Evolutionary conservation across 2,888 invertebrate genomes (phyloP).

Genomic region (Heliconius aoede): DNA sequence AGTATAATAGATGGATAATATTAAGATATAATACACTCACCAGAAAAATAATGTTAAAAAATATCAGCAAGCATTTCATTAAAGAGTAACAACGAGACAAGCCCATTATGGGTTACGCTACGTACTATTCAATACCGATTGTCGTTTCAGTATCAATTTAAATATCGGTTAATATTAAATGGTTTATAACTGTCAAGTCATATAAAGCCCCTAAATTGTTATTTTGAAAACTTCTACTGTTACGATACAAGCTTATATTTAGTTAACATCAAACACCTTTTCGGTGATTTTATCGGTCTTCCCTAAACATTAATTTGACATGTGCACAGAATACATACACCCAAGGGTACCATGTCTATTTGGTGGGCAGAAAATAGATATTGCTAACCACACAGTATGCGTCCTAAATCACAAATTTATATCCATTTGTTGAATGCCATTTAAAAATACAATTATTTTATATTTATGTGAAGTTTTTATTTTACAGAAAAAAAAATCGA

Average conservation of each 20-base stretch:
- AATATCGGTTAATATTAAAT: not conserved
- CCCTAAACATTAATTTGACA: slow-evolving; percentile 9
- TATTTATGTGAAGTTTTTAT: too few relatives aligned
- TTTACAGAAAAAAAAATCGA: too few relatives aligned
- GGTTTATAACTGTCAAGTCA: too few relatives aligned
- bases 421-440: not conserved
- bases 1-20: not conserved
- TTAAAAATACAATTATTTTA: too few relatives aligned
- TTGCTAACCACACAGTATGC: not conserved
- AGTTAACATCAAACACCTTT: not conserved
- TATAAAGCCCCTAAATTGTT: not conserved
- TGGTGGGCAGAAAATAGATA: slow-evolving; percentile 7
- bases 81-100: slow-evolving; percentile 88
- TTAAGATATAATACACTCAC: slow-evolving; percentile 77
- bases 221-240: not conserved
- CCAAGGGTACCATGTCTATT: too few relatives aligned
- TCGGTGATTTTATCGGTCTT: not conserved
- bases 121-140: not conserved
- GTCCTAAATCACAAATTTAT: not conserved
- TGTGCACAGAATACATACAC: too few relatives aligned
- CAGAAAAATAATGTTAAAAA: slow-evolving; percentile 89
- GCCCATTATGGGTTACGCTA: slow-evolving; percentile 79
- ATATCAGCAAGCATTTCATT: slow-evolving; percentile 88
- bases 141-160: not conserved
- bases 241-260: not conserved